A percentile compares a stretch with the other conserved stretches of the same genome.
Conservation (phyloP, 2,888 invertebrate genomes). For the Apamea epomidion region DNA sequence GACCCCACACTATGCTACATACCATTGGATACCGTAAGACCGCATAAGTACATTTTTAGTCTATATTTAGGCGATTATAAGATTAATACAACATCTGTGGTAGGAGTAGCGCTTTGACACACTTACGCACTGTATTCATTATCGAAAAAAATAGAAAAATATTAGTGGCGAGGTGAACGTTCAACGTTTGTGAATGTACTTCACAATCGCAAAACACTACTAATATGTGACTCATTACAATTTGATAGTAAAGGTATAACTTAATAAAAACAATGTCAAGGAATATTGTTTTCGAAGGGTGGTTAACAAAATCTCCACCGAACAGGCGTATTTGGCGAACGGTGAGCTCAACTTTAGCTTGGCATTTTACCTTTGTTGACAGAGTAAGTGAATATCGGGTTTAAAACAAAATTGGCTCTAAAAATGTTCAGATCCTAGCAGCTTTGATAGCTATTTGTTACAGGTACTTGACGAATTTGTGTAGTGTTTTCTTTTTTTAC, state of each 20-base stretch:
- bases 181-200: slow-evolving; percentile 46
- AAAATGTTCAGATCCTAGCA: neutral
- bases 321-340: slow-evolving; percentile 97
- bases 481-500: slow-evolving; percentile 51
- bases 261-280: slow-evolving; percentile 81
- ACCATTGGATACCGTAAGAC: neutral
- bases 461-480: slow-evolving; percentile 47
- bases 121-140: slow-evolving; percentile 15
- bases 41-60: neutral
- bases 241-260: slow-evolving; percentile 16
- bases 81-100: slow-evolving; percentile 8
- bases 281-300: slow-evolving; percentile 96
- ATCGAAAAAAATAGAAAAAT: slow-evolving; percentile 48
- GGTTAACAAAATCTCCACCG: slow-evolving; percentile 98
- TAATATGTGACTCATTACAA: slow-evolving; percentile 56
- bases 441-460: slow-evolving; percentile 17
- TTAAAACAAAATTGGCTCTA: slow-evolving; percentile 52
- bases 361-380: slow-evolving; percentile 80
- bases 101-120: slow-evolving; percentile 28
- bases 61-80: slow-evolving; percentile 4
- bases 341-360: slow-evolving; percentile 91
- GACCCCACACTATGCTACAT: too few relatives aligned
- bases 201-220: slow-evolving; percentile 33
- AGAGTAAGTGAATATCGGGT: slow-evolving; percentile 71
- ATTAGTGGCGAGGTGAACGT: slow-evolving; percentile 45